A percentile compares a stretch with the other conserved stretches of the same genome.
phyloP scores from a whole-genome alignment of 1,140 invertebrate genomes.

The Pseudoatta argentina region DNA sequence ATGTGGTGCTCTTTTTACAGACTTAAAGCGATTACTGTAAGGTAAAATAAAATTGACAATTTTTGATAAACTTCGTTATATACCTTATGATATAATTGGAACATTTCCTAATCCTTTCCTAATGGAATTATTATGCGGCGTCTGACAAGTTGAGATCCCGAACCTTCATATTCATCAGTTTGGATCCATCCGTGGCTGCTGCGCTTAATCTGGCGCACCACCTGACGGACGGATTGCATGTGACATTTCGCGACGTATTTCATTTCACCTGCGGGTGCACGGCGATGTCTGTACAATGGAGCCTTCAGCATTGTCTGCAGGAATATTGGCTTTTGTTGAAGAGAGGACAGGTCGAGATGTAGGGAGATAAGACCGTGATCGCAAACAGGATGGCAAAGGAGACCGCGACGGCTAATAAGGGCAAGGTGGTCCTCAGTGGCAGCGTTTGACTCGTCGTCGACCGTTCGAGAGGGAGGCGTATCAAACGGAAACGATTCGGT shows the following conservation, averaged over 20 bases:
- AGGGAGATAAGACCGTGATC: background rate
- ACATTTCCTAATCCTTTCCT: background rate
- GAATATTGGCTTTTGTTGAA: slow-evolving; percentile 62
- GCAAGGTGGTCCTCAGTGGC: background rate
- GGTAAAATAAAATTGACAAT: background rate
- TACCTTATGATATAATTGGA: background rate
- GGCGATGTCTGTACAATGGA: slow-evolving; percentile 32
- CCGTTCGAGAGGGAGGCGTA: slow-evolving; percentile 15
- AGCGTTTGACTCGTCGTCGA: background rate
- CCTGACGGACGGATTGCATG: slow-evolving; percentile 48
- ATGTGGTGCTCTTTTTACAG: background rate
- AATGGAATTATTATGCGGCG: slow-evolving; percentile 8
- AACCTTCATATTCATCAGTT: slow-evolving; percentile 53
- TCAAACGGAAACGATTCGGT: slow-evolving; percentile 53
- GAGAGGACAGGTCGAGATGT: slow-evolving; percentile 24
- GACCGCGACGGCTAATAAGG: slow-evolving; percentile 10
- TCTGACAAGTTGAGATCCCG: background rate
- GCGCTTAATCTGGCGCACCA: slow-evolving; percentile 54
- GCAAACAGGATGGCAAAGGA: background rate
- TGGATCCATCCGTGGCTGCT: slow-evolving; percentile 29
- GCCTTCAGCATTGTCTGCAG: slow-evolving; percentile 49
- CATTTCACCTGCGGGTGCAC: slow-evolving; percentile 47
- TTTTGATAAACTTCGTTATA: background rate
- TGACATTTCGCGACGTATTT: slow-evolving; percentile 56
- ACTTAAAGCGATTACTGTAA: background rate